A percentile compares a stretch with the other conserved stretches of the same genome.
Conservation (phyloP, 2,113 vertebrate genomes). For the Poicephalus gulielmi region DNA sequence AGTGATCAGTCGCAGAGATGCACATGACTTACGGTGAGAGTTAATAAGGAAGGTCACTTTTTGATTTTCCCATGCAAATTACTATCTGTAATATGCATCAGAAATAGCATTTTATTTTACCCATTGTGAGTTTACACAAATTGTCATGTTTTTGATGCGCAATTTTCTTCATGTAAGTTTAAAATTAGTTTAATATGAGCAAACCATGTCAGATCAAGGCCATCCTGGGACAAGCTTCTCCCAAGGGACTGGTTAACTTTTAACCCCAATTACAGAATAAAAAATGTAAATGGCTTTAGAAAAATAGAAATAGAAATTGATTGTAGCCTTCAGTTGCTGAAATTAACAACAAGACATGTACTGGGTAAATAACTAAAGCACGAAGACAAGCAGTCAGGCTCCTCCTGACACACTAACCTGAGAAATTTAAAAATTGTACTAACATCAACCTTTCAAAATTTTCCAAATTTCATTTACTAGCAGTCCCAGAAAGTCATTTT, state of each 20-base stretch:
- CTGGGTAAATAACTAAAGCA: not conserved
- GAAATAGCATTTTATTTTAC: not conserved
- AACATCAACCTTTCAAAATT: not conserved
- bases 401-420: not conserved
- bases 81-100: not conserved
- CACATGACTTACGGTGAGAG: accelerated
- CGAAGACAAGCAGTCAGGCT: not conserved
- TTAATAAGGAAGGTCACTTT: not conserved
- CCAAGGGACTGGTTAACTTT: not conserved
- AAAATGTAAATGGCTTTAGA: not conserved
- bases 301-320: not conserved
- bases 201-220: not conserved
- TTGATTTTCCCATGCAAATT: accelerated
- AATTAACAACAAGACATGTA: not conserved
- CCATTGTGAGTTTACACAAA: not conserved
- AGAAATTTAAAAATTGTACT: not conserved
- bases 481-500: not conserved
- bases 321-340: not conserved
- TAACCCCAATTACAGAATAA: not conserved
- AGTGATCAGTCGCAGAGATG: not conserved
- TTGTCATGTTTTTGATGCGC: not conserved
- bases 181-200: not conserved
- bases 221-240: not conserved
- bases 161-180: not conserved
- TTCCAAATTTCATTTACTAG: not conserved